Conservation (phyloP, 2,797 vertebrate species). For the Sebastes flavidus region DNA sequence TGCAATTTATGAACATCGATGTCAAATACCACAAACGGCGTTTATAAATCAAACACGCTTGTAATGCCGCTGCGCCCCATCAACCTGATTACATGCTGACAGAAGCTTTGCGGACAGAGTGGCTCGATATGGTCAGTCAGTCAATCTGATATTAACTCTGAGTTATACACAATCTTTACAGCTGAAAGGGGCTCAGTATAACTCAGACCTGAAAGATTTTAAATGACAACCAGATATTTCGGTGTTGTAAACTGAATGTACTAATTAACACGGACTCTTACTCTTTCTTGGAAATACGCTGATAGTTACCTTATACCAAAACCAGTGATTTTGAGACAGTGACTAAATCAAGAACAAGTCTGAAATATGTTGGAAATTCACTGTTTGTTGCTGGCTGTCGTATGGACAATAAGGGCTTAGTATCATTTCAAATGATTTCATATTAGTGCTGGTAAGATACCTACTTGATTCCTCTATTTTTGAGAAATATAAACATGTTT, state of each 20-base stretch:
- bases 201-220: not conserved
- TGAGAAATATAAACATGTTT: not conserved
- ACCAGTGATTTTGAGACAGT: not conserved
- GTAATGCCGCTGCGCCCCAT: slow-evolving; percentile 45
- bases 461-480: not conserved
- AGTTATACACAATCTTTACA: not conserved
- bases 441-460: not conserved
- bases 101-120: slow-evolving; percentile 22
- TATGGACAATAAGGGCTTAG: not conserved
- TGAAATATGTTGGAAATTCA: not conserved
- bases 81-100: slow-evolving; percentile 57
- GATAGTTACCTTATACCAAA: not conserved
- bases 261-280: not conserved
- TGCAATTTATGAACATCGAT: slow-evolving; percentile 37
- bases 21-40: slow-evolving; percentile 23
- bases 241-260: not conserved
- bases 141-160: slow-evolving; percentile 21
- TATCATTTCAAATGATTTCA: not conserved
- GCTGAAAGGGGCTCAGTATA: not conserved
- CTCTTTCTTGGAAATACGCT: not conserved
- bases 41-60: slow-evolving; percentile 55
- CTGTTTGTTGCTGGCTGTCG: not conserved
- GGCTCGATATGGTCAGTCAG: slow-evolving; percentile 6
- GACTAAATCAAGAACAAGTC: too few species aligned
- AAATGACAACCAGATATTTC: not conserved